Evolutionary conservation across 2,797 vertebrate species (phyloP).

Genomic region (Melanotaenia nigrans): DNA sequence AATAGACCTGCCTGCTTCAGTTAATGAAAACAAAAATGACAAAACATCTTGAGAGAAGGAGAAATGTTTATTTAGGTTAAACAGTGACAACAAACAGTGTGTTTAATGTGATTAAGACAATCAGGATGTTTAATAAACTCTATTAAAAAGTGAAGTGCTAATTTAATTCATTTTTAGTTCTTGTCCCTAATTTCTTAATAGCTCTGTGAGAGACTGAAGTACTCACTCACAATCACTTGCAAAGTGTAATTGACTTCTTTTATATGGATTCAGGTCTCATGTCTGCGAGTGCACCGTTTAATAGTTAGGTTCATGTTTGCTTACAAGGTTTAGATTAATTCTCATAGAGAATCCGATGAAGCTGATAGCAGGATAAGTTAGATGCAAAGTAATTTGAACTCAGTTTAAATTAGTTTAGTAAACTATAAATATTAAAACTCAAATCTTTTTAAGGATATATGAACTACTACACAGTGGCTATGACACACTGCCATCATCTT

Average conservation of each 20-base stretch:
- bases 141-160: not conserved
- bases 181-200: slow-evolving; percentile 23
- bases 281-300: not conserved
- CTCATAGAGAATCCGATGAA: not conserved
- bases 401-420: not conserved
- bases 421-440: not conserved
- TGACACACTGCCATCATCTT: not conserved
- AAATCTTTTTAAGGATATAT: not conserved
- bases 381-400: not conserved
- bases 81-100: not conserved
- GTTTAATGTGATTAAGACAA: not conserved
- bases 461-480: not conserved
- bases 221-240: not conserved
- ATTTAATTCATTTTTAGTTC: slow-evolving; percentile 20
- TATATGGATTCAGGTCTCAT: not conserved
- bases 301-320: not conserved
- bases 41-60: slow-evolving; percentile 2
- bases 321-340: not conserved
- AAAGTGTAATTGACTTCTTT: not conserved
- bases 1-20: slow-evolving; percentile 49
- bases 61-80: slow-evolving; percentile 2
- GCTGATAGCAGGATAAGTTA: not conserved
- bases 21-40: slow-evolving; percentile 18
- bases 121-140: not conserved
- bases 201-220: slow-evolving; percentile 1